Conservation (phyloP, 1,140 invertebrate genomes). For the Drosophila insularis region DNA sequence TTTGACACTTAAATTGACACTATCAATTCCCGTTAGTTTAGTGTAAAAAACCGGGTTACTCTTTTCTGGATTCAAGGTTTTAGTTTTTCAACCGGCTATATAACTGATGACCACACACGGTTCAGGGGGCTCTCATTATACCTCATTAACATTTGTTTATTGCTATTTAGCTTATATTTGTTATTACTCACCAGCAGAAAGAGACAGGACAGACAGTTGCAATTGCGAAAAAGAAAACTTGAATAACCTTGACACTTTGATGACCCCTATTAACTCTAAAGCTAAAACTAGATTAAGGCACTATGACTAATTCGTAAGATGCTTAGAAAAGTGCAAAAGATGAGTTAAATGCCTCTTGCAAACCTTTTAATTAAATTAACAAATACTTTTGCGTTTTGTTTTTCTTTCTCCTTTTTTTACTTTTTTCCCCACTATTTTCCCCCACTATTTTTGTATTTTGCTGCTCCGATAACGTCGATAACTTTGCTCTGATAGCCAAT, state of each 20-base stretch:
- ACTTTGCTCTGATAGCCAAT: too few relatives aligned
- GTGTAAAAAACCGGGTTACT: neutral
- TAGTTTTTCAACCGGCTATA: neutral
- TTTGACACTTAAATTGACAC: too few relatives aligned
- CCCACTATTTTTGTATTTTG: too few relatives aligned
- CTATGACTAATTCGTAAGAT: neutral
- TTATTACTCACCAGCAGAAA: neutral
- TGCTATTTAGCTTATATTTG: neutral
- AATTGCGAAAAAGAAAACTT: neutral
- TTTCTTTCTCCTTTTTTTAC: too few relatives aligned
- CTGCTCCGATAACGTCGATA: too few relatives aligned
- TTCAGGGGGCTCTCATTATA: neutral
- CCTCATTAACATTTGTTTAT: neutral
- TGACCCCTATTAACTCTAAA: neutral
- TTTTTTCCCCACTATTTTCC: too few relatives aligned
- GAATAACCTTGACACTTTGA: neutral
- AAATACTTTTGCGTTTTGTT: neutral
- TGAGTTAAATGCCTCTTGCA: neutral
- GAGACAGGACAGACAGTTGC: neutral
- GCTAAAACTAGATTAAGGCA: neutral
- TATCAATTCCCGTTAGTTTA: neutral
- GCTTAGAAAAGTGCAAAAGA: neutral
- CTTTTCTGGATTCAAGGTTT: neutral
- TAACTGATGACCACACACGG: neutral
- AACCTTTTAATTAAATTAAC: conserved; percentile 2